A percentile compares a stretch with the other conserved stretches of the same genome.
phyloP scores from a whole-genome alignment of 1,140 invertebrate species.

The Mercenaria mercenaria region DNA sequence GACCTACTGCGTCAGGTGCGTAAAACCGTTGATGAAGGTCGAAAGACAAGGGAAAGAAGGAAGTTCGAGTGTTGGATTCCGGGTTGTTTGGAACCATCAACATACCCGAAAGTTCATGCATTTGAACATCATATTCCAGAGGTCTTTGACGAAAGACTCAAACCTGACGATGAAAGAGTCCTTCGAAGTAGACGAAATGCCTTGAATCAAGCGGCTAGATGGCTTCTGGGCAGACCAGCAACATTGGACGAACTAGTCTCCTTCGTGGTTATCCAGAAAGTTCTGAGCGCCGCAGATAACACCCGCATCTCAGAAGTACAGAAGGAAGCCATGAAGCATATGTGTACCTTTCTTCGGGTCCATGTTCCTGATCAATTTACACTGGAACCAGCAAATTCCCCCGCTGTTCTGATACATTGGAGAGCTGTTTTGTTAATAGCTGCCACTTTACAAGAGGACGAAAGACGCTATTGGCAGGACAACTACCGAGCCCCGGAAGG shows the following conservation, averaged over 20 bases:
- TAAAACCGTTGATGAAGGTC: background rate
- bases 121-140: background rate
- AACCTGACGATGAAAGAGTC: background rate
- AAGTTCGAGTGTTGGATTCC: background rate
- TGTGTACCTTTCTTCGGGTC: background rate
- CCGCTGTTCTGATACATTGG: slow-evolving; percentile 24
- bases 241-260: background rate
- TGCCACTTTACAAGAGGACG: background rate
- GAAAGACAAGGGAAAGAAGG: background rate
- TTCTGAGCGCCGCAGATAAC: background rate
- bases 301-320: background rate
- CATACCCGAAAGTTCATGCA: background rate
- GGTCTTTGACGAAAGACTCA: background rate
- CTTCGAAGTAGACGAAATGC: background rate
- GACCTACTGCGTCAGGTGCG: background rate
- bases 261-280: background rate
- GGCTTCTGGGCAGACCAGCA: background rate
- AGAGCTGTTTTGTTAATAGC: background rate
- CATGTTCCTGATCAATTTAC: background rate
- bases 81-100: background rate
- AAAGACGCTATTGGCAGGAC: background rate
- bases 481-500: background rate
- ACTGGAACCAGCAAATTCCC: background rate
- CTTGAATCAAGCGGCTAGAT: background rate
- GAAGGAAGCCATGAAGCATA: background rate